Percentiles rank a stretch among this genome's conserved stretches.
Evolutionary conservation across 1,140 invertebrate species (phyloP).

Genomic region (Colletes gigas): DNA sequence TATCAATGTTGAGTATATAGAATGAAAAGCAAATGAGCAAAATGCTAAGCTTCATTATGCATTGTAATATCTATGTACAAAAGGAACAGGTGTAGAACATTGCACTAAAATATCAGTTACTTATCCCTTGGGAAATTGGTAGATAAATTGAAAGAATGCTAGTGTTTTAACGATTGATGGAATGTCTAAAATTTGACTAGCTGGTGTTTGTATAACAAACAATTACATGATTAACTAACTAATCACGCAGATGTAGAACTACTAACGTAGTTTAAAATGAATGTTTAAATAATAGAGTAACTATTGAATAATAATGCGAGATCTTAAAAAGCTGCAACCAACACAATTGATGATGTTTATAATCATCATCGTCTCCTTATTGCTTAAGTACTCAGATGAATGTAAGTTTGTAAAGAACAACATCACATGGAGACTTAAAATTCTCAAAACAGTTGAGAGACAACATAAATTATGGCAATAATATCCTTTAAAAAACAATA

Average conservation of each 20-base stretch:
- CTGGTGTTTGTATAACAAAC: slow-evolving; percentile 65
- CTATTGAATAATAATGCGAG: slow-evolving; percentile 32
- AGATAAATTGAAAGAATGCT: slow-evolving; percentile 31
- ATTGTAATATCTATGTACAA: slow-evolving; percentile 62
- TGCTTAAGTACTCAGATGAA: slow-evolving; percentile 43
- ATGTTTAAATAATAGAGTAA: slow-evolving; percentile 35
- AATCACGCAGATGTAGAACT: slow-evolving; percentile 37
- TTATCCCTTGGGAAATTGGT: slow-evolving; percentile 41
- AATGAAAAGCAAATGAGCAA: slow-evolving; percentile 40
- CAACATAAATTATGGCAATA: slow-evolving; percentile 8
- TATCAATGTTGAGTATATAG: slow-evolving; percentile 20
- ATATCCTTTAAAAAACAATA: slow-evolving; percentile 4
- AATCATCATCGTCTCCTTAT: slow-evolving; percentile 43
- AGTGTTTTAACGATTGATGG: slow-evolving; percentile 33
- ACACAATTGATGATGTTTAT: slow-evolving; percentile 28
- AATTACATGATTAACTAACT: slow-evolving; percentile 50
- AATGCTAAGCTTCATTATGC: slow-evolving; percentile 28
- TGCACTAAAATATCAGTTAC: slow-evolving; percentile 68
- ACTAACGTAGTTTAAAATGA: slow-evolving; percentile 44
- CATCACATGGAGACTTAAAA: slow-evolving; percentile 20
- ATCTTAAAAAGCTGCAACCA: slow-evolving; percentile 36
- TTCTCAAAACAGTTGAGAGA: background rate
- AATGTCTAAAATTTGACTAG: slow-evolving; percentile 56
- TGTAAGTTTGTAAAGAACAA: slow-evolving; percentile 23
- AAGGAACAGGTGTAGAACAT: slow-evolving; percentile 65